phyloP scores from a whole-genome alignment of 2,888 invertebrate genomes.

The Gandaritis pyraliata region DNA sequence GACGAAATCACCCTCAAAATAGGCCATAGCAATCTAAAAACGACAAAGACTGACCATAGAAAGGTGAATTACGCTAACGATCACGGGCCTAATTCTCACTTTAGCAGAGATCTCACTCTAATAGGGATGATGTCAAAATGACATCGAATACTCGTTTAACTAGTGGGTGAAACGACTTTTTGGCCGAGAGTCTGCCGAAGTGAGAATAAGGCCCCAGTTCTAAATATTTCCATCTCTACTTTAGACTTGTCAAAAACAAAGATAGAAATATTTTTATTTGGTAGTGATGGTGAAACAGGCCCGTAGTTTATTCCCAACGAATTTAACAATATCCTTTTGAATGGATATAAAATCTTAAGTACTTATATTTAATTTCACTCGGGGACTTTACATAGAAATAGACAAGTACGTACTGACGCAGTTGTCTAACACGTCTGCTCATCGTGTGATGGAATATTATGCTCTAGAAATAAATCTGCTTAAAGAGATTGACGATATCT shows the following conservation, averaged over 20 bases:
- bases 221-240: too few relatives aligned
- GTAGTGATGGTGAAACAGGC: too few relatives aligned
- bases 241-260: too few relatives aligned
- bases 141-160: too few relatives aligned
- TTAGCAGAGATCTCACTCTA: too few relatives aligned
- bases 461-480: conserved; percentile 26
- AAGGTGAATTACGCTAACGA: too few relatives aligned
- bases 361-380: neutral
- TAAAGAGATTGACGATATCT: conserved; percentile 25
- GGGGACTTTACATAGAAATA: conserved; percentile 11
- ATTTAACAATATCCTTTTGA: too few relatives aligned
- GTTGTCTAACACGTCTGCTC: conserved; percentile 17
- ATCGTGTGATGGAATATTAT: conserved; percentile 19
- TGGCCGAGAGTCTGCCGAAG: too few relatives aligned
- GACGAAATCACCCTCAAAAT: conserved; percentile 34
- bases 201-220: too few relatives aligned
- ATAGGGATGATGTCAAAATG: too few relatives aligned
- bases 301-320: neutral
- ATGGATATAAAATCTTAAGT: neutral
- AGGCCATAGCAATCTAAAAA: conserved; percentile 26
- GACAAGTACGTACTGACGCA: conserved; percentile 12
- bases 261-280: too few relatives aligned
- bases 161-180: too few relatives aligned
- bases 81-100: neutral
- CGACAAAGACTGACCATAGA: neutral